These are phyloP conservation scores for Passerina amoena DNA, from an alignment of 2,113 vertebrate genomes.

Conservation along the genomic window DNA sequence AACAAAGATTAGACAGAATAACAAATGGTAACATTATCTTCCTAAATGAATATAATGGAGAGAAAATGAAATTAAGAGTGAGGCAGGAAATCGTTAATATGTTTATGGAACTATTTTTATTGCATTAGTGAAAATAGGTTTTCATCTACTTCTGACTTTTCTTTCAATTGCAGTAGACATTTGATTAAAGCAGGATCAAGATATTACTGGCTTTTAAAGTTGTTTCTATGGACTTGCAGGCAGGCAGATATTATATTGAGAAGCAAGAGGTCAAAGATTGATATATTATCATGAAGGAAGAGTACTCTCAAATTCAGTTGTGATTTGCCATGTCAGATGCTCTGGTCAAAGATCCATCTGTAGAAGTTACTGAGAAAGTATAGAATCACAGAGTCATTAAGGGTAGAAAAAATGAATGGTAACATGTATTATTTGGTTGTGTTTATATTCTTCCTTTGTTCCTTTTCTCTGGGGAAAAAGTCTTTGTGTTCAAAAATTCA, in stretches of 20 bases:
- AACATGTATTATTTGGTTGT: not conserved
- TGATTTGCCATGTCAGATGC: not conserved
- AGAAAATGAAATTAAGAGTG: conserved; percentile 58
- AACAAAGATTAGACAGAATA: conserved; percentile 10
- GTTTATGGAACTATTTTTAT: conserved; percentile 50
- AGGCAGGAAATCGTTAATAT: conserved; percentile 56
- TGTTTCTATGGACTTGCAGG: not conserved
- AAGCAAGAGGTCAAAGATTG: not conserved
- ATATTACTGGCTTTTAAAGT: not conserved
- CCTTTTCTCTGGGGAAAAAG: not conserved
- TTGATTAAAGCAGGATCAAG: not conserved
- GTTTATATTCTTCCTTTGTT: not conserved
- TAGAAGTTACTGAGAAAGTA: not conserved
- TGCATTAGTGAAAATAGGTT: conserved; percentile 41
- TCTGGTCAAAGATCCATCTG: not conserved
- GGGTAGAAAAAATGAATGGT: not conserved
- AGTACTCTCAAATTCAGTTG: not conserved
- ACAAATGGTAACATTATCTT: conserved; percentile 24
- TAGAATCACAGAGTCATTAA: rapidly evolving
- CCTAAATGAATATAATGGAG: conserved; percentile 37
- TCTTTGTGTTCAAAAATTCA: not conserved
- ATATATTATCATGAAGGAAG: not conserved
- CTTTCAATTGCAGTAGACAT: conserved; percentile 17
- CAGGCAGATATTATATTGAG: not conserved
- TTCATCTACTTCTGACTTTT: conserved; percentile 16